These are phyloP conservation scores for Lasioglossum marginatum DNA, from an alignment of 2,888 invertebrate genomes.

Conservation along the genomic window DNA sequence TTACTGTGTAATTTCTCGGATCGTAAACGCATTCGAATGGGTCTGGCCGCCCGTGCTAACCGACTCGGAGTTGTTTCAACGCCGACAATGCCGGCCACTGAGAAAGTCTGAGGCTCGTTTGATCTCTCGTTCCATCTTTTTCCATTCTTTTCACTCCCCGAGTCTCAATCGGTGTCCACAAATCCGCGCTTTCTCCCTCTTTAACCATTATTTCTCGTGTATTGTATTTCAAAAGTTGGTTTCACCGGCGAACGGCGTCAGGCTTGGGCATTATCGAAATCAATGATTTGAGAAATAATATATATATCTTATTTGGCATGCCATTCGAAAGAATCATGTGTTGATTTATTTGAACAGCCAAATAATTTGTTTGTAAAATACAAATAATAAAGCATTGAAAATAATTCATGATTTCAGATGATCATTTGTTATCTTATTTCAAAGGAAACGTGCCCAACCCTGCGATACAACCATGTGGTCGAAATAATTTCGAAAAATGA, in stretches of 20 bases:
- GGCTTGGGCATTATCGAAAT: not conserved
- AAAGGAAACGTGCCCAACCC: not conserved
- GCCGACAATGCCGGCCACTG: not conserved
- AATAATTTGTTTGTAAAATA: not conserved
- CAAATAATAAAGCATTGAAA: not conserved
- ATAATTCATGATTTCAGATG: not conserved
- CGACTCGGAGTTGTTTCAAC: conserved; percentile 61
- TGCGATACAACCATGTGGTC: not conserved
- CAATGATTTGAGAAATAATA: not conserved
- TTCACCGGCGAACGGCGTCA: not conserved
- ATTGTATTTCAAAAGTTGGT: not conserved
- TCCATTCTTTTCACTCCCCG: not conserved
- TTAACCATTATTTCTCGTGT: not conserved
- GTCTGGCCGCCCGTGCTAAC: conserved; percentile 84
- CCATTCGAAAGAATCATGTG: not conserved
- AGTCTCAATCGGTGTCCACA: not conserved
- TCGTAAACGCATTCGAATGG: conserved; percentile 76
- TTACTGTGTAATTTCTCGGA: conserved; percentile 82
- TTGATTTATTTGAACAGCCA: not conserved
- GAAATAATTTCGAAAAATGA: not conserved
- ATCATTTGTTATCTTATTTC: not conserved
- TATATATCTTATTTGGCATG: too few relatives aligned
- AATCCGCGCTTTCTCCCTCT: not conserved
- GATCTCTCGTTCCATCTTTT: not conserved
- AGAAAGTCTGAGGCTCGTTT: conserved; percentile 2